Base-by-base conservation (phyloP, 1,140 invertebrate species). In the Mamestra configurata region DNA sequence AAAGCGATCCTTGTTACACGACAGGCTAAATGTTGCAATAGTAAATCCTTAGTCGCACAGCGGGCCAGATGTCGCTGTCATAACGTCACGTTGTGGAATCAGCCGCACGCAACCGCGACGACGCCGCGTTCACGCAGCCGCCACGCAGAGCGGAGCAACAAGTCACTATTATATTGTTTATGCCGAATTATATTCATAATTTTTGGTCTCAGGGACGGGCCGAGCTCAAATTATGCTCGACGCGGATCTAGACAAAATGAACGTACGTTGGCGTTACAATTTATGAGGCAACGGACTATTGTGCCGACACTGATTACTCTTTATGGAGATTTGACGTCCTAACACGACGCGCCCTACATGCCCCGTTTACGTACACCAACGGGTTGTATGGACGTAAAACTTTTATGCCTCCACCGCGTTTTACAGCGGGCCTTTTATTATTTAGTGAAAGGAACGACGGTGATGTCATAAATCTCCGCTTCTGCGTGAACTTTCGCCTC, bases 401-500 rank as follows among this genome's bases (percentile, higher is more conserved):
- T 94, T 94, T 94, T 94, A 94, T 92, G 91, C 91, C 87, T 84
- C 89, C 76, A 86, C 89, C 89, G 92, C 91, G 90, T 93, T 94
- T 94, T 94, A 94, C 92, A 93, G 92, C 90, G 86, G 89, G 85
- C 88, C 91, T 92, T 94, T 93, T 93, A 94, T 94, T 94, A 94
- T 94, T 94, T 94, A 94, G 93, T 94, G 92, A 94, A 94, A 93
- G 91, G 93, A 93, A 89, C 90, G 89, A 90, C 92, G 89, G 92
- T 94, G 91, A 94, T 90, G 93, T 94, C 92, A 92, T 94, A 94
- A 94, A 94, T 94, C 93, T 94, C 93, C 85, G 92, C 89, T 94
- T 89, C 92, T 93, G 92, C 92, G 91, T 94, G 92, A 94, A 94
- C 93, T 94, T 93, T 93, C 90, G 90, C 93, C 93, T 93, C 92